A percentile compares a stretch with the other conserved stretches of the same genome.
phyloP scores from a whole-genome alignment of 2,113 vertebrate species.

The Osmerus mordax region DNA sequence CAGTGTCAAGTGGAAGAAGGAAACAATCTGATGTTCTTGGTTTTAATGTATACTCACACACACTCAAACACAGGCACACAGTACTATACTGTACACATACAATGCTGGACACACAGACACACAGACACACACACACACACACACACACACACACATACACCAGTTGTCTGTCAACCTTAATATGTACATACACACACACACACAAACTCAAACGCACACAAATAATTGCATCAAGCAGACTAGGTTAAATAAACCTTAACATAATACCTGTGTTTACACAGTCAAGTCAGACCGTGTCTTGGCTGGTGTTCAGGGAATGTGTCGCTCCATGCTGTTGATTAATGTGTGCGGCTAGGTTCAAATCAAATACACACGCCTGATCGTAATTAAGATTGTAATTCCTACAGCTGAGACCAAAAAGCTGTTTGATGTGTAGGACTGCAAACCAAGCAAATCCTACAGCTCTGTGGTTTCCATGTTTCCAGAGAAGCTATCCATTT shows the following conservation, averaged over 20 bases:
- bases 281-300: slow-evolving; percentile 31
- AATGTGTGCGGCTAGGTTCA: slow-evolving; percentile 20
- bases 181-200: not conserved
- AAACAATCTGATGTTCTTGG: not conserved
- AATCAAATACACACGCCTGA: slow-evolving; percentile 30
- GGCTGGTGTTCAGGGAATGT: slow-evolving; percentile 41
- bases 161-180: too few species aligned
- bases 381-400: slow-evolving; percentile 39
- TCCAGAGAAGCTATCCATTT: slow-evolving; percentile 11
- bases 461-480: not conserved
- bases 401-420: slow-evolving; percentile 25
- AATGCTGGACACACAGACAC: not conserved
- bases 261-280: slow-evolving; percentile 41
- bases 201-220: not conserved
- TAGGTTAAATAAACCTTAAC: slow-evolving; percentile 43
- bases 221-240: slow-evolving; percentile 34
- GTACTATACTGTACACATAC: not conserved
- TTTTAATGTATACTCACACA: not conserved
- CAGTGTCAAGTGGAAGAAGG: too few species aligned
- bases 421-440: slow-evolving; percentile 32
- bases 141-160: not conserved
- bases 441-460: slow-evolving; percentile 17
- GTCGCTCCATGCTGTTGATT: slow-evolving; percentile 26
- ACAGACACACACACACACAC: not conserved
- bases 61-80: slow-evolving; percentile 8